Base-by-base conservation (phyloP, 2,797 vertebrate genomes). In the Enoplosus armatus region DNA sequence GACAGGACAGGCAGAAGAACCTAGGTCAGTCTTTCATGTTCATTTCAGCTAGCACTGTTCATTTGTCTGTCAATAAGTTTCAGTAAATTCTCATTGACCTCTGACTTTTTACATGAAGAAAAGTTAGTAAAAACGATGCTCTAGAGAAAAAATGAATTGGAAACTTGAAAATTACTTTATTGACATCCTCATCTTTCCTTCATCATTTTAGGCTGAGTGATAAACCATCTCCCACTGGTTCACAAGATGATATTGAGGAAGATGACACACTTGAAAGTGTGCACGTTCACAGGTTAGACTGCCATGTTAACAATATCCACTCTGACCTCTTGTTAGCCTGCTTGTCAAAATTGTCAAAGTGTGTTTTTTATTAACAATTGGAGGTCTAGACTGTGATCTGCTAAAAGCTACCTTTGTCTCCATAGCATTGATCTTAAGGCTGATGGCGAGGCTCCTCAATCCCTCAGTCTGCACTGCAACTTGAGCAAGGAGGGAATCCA, bases 401-500 rank as follows among this genome's bases (percentile, higher is more conserved):
- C 41, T 87, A 74, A 77, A 77, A 75, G 63, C 53, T 59, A 15
- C 43, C 15, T 75, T 82, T 88, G 56, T 82, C 60, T 75, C 55
- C 48, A 69, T 41, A 90, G 80, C 35, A 33, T 3, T 56, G 56
- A 85, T 70, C 1, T 16, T 22, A 1, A 16, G 26, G 24, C 71
- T 79, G 61, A 73, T 45, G 75, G 14, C 10, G 5, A 20, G 11
- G 27, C 51, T 77, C 18, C 50, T 79, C 20, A 55, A 11, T 7
- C 33, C 26, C 43, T 10, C 1, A 3, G 45, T 72, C n/a, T 56
- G 63, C 15, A 64, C 45, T 2, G 0, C 37, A 55, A 8, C 18
- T 39, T 18, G 4, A 53, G 2, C 50, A 35, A 27, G 0, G 35
- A 24, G 11, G 66, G 26, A 48, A 56, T 63, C 47, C 48, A 72